phyloP scores from a whole-genome alignment of 2,797 vertebrate species.

The Macrochelys suwanniensis region DNA sequence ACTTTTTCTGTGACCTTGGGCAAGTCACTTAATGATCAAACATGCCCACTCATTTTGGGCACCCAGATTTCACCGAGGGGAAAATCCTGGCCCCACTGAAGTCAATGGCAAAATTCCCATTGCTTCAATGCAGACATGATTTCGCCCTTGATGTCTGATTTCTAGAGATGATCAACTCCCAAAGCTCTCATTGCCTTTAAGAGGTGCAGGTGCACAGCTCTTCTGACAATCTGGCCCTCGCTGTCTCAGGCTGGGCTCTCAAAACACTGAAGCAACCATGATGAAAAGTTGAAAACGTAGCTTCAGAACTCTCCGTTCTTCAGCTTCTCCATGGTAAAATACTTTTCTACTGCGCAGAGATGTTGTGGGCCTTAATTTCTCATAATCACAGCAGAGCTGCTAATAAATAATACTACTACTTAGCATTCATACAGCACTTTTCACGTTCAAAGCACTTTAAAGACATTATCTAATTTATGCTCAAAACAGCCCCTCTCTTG shows the following conservation, averaged over 20 bases:
- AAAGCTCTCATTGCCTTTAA: background rate
- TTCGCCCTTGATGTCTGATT: background rate
- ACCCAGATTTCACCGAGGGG: background rate
- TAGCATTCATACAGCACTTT: background rate
- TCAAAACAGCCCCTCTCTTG: background rate
- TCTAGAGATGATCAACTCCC: background rate
- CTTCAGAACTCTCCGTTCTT: background rate
- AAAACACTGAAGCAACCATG: background rate
- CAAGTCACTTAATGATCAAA: background rate
- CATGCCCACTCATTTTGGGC: background rate
- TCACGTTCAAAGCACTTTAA: constrained; percentile 1
- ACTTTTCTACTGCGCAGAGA: background rate
- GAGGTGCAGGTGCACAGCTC: background rate
- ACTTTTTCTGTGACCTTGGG: background rate
- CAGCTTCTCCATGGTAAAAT: background rate
- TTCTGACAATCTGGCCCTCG: background rate
- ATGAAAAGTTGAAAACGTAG: background rate
- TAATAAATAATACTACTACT: background rate
- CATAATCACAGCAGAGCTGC: background rate
- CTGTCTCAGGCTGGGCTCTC: background rate
- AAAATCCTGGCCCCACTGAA: background rate
- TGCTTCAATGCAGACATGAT: background rate
- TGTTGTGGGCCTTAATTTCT: background rate
- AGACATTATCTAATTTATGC: constrained; percentile 5
- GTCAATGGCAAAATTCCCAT: background rate